Base-by-base conservation (phyloP, 2,113 vertebrate genomes). In the Melanostigma gelatinosum region DNA sequence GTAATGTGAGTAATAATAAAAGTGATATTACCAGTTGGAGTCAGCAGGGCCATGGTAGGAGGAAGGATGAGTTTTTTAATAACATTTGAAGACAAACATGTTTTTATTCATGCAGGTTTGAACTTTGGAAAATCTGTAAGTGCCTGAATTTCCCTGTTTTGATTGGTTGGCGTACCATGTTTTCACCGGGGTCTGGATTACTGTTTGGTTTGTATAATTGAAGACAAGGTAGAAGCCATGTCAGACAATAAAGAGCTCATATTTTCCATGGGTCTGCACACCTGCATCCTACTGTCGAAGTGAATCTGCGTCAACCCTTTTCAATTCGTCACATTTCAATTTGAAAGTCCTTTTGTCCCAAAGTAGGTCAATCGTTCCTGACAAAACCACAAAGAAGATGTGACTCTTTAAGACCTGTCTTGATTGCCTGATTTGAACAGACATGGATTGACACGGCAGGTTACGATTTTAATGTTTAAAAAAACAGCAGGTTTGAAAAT, bases 321-420 rank as follows among this genome's bases (percentile, higher is more conserved):
- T 18, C 27, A 75, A 27, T 16, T 52, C 18, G 4, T 63, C n/a
- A 60, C 11, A 48, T 63, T 34, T 60, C 55, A 24, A 27, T 72
- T 82, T 79, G 55, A 20, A 36, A 40, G 36, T 78, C 27, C 15
- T 81, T 82, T 63, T 76, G 75, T 71, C 0, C 54, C n/a, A 4
- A 88, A 87, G 74, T 81, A 75, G 85, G 65, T 76, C 81, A 83
- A 36, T 55, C 1, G 0, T 64, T 67, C 22, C n/a, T 72, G 15
- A 77, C 42, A 73, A 90, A 79, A 68, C 18, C 38, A 40, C 18
- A 71, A 61, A 62, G 16, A 22, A 68, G 73, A 20, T 38, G 8
- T 16, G 63, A 76, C n/a, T 60, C 64, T 67, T 80, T 80, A 57
- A 48, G 34, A 38, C 20, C 48, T 71, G 54, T 48, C 48, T 64